Percentiles rank a stretch among this genome's conserved stretches.
phyloP scores from a whole-genome alignment of 2,888 invertebrate genomes.

The Drosophila mimetica region DNA sequence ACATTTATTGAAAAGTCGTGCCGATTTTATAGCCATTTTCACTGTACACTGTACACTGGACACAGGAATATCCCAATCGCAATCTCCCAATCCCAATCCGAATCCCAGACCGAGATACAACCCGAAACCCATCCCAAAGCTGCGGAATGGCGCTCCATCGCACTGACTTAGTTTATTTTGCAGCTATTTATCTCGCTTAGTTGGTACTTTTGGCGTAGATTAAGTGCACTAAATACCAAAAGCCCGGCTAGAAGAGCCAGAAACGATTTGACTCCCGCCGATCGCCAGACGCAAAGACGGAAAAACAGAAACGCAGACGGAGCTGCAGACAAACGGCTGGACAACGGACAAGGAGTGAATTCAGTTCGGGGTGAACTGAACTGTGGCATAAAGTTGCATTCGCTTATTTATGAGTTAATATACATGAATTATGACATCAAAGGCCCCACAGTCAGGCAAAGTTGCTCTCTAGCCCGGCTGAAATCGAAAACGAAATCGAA shows the following conservation, averaged over 20 bases:
- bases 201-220: slow-evolving; percentile 82
- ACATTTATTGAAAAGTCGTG: slow-evolving; percentile 85
- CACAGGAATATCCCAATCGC: slow-evolving; percentile 43
- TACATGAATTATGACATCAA: slow-evolving; percentile 83
- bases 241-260: slow-evolving; percentile 45
- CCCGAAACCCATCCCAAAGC: slow-evolving; percentile 21
- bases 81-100: slow-evolving; percentile 17
- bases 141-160: slow-evolving; percentile 41
- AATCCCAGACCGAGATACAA: slow-evolving; percentile 9
- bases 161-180: slow-evolving; percentile 77
- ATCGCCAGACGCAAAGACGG: slow-evolving; percentile 36
- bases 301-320: slow-evolving; percentile 36
- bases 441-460: slow-evolving; percentile 63
- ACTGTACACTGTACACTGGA: slow-evolving; percentile 50
- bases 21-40: slow-evolving; percentile 83
- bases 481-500: slow-evolving; percentile 76
- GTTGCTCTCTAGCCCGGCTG: slow-evolving; percentile 48
- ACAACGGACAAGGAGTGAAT: slow-evolving; percentile 21
- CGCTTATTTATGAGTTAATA: slow-evolving; percentile 84
- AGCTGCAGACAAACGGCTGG: slow-evolving; percentile 37
- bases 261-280: slow-evolving; percentile 77
- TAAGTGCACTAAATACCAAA: slow-evolving; percentile 81
- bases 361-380: slow-evolving; percentile 23
- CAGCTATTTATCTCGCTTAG: slow-evolving; percentile 83
- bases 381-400: slow-evolving; percentile 74